These are phyloP conservation scores for Hyla sarda DNA, from an alignment of 2,113 vertebrate genomes.

Conservation along the genomic window DNA sequence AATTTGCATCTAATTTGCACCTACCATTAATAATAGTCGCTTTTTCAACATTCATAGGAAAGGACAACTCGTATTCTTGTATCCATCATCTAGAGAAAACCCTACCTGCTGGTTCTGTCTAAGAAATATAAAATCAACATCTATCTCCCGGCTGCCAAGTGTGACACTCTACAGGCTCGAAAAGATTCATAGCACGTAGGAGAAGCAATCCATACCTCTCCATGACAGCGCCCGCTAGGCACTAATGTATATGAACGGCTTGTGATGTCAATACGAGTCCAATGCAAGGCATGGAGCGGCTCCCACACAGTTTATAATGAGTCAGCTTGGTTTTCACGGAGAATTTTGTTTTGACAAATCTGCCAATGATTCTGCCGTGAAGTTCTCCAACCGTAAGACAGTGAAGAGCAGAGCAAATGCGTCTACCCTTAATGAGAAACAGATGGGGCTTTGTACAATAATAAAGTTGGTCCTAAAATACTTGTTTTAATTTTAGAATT, in stretches of 20 bases:
- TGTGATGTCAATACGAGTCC: not conserved
- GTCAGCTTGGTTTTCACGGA: not conserved
- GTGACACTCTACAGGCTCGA: not conserved
- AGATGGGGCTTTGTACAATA: constrained; percentile 71
- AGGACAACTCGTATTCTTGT: not conserved
- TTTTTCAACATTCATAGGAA: not conserved
- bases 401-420: not conserved
- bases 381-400: not conserved
- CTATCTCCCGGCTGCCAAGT: not conserved
- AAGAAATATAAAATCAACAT: not conserved
- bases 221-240: not conserved
- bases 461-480: constrained; percentile 26
- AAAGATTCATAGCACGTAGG: not conserved
- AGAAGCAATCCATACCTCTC: not conserved
- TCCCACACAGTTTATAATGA: constrained; percentile 16
- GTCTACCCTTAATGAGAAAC: constrained; percentile 74
- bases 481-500: constrained; percentile 20
- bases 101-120: not conserved
- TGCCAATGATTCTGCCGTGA: not conserved
- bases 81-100: not conserved
- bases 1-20: not conserved
- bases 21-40: not conserved
- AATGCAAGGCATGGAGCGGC: not conserved
- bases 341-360: constrained; percentile 24
- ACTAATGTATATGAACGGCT: not conserved